Evolutionary conservation across 2,888 invertebrate species (phyloP), one percentile per base, ranked within the genome.

Genomic region (Dinocampus coccinellae): DNA sequence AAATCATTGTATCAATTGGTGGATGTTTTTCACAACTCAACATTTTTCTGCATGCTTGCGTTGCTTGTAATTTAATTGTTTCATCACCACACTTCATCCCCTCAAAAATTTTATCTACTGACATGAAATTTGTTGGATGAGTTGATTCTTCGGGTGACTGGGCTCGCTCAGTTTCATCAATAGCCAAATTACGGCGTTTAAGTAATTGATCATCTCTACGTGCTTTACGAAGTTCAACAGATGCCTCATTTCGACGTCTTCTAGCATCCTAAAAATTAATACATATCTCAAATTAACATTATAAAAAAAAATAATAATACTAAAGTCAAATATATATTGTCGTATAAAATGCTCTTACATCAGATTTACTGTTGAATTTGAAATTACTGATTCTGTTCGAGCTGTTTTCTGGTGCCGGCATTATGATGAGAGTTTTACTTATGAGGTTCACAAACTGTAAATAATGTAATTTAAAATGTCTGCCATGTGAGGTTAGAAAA

Each of bases 151-250:
- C 90, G 0, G 90, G 90, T 1, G 90, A 89, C 29, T 87, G 88
- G 9, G 82, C 75, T 11, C 73, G 20, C 0, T 76, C 71, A 11
- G 90, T 88, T 16, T 90, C 91, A 3, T 88, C 89, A 1, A 91
- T 88, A 0, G 90, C 91, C 78, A 98, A 91, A 79, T 98, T 97
- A 69, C 98, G 90, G 22, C 96, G 90, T 88, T 99, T 99, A 68
- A 95, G 91, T 47, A 99, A 89, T 84, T 97, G 97, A 80, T 98
- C 97, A 87, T 98, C 97, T 79, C 98, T 95, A 70, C 95, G 94
- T 20, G 95, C 94, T 89, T 98, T 98, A 16, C 99, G 92, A 36
- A 99, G 90, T 78, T 98, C 96, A 2, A 99, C 93, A 2, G 94
- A 95, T 60, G 95, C 92, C 87, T 98, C 97, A 73, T 92, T 95